Percentiles rank a stretch among this genome's conserved stretches.
phyloP scores from a whole-genome alignment of 2,113 vertebrate species.

The Perca flavescens region DNA sequence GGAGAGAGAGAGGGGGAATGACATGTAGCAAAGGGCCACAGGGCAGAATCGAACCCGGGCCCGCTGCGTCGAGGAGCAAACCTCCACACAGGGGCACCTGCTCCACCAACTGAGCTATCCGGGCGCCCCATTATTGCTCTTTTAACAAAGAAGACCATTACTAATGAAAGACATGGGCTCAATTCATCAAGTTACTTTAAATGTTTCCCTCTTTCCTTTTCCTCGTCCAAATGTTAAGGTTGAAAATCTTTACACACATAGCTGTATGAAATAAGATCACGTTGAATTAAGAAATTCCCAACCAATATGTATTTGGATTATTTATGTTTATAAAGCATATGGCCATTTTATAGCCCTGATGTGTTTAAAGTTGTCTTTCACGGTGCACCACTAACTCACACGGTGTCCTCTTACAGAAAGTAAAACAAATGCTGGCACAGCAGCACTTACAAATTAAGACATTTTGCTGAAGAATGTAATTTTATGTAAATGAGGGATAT shows the following conservation, averaged over 20 bases:
- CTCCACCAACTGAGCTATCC: too few species aligned
- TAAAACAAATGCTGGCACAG: background rate
- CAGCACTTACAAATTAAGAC: background rate
- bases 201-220: background rate
- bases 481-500: constrained; percentile 26
- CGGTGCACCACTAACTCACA: background rate
- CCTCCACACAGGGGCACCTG: too few species aligned
- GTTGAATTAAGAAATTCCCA: constrained; percentile 5
- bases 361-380: constrained; percentile 10
- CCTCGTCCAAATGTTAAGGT: background rate
- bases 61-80: too few species aligned
- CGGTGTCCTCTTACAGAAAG: background rate
- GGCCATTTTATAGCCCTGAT: background rate
- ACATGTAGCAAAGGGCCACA: too few species aligned
- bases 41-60: too few species aligned
- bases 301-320: background rate
- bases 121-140: background rate
- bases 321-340: constrained; percentile 2
- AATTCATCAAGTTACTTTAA: background rate
- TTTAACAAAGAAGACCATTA: background rate
- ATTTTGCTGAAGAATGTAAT: background rate
- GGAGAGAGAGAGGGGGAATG: too few species aligned
- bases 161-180: background rate
- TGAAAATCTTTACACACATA: background rate
- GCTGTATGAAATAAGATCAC: background rate